Evolutionary conservation across 2,113 vertebrate genomes (phyloP).

Genomic region (Orthonyx spaldingii): DNA sequence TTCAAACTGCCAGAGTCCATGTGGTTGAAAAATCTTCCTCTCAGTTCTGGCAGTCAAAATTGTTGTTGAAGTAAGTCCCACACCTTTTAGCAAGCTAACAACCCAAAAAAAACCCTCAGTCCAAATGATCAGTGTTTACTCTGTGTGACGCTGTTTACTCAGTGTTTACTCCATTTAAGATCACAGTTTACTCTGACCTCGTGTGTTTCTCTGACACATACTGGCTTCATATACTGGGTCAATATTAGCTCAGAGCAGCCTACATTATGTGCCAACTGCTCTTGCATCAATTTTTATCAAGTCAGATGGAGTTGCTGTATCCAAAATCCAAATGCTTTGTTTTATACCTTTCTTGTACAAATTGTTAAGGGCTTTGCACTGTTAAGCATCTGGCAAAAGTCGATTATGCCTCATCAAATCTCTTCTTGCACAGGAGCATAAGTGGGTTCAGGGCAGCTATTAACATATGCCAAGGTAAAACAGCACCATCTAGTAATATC

Average conservation of each 20-base stretch:
- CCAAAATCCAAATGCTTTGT: conserved; percentile 29
- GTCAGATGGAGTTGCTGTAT: conserved; percentile 10
- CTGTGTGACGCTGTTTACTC: background rate
- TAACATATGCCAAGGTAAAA: conserved; percentile 54
- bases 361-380: conserved; percentile 33
- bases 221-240: background rate
- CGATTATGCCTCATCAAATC: conserved; percentile 52
- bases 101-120: background rate
- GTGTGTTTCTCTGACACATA: background rate
- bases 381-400: conserved; percentile 61
- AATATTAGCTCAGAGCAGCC: conserved; percentile 16
- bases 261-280: background rate
- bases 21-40: background rate
- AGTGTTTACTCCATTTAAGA: background rate
- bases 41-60: background rate
- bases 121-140: background rate
- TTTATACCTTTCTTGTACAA: conserved; percentile 42
- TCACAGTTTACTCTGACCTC: background rate
- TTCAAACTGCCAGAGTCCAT: background rate
- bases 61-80: background rate
- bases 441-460: conserved; percentile 49
- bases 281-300: conserved; percentile 14
- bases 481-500: background rate
- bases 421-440: conserved; percentile 11
- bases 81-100: background rate